Base-by-base conservation (phyloP, 2,797 vertebrate species). In the Tarsius wallacei region DNA sequence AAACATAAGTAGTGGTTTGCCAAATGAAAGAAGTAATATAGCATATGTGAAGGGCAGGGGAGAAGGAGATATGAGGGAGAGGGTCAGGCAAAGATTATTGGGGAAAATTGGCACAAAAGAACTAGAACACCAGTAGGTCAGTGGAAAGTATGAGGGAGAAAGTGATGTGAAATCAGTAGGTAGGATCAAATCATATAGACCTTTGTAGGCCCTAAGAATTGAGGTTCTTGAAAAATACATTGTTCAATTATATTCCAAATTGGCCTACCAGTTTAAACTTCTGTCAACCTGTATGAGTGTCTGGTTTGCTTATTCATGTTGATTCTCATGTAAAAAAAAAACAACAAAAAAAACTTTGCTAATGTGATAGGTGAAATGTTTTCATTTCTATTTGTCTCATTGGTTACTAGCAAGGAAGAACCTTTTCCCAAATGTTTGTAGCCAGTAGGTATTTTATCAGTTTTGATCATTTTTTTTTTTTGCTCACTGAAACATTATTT, bases 361-460 rank as follows among this genome's bases (percentile, higher is more conserved):
- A 49, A 73, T 73, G 49, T 61, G 80, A 74, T n/a, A 64, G 71
- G 33, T 76, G 78, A 82, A 80, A 61, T 49, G 5, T 88, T 95
- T 97, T 80, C 71, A 80, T 49, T 96, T 92, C 24, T 86, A 0
- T 82, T 88, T 36, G 19, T 91, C 88, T 94, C 51, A 74, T 74
- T 76, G 59, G 47, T 88, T 68, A 76, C 49, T 92, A 82, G n/a
- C 61, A 14, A 73, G 51, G 55, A 84, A 59, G 51, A 93, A 74
- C 57, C 78, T 77, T 85, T 81, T 33, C 15, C 84, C 66, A 76
- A 33, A 28, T 71, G 49, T 96, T 86, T 86, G 24, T 77, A 49
- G 82, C 49, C 59, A 63, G 14, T 63, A 7, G 31, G 26, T 86
- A 28, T 83, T 87, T 82, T 70, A 36, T 91, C 15, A 7, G 53